Base-by-base conservation (phyloP, 2,888 invertebrate species). In the Linyphia triangularis region DNA sequence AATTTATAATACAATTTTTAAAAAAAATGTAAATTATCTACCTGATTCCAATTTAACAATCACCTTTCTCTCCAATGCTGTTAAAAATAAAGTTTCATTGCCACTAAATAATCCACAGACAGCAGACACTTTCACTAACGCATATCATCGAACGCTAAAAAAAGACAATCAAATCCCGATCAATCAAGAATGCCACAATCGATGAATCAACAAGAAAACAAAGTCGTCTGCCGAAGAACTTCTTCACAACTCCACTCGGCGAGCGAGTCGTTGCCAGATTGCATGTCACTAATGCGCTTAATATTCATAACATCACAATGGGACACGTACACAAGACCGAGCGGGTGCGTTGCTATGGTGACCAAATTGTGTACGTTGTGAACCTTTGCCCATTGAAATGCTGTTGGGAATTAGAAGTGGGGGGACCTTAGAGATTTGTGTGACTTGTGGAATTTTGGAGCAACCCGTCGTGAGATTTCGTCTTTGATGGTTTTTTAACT, bases 201-300 rank as follows among this genome's bases (percentile, higher is more conserved):
- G 72, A 63, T 37, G n/a, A 51, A 51, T 33, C 72, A 69, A 24
- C 28, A 72, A 67, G 51, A 85, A 85, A 78, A 78, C 70, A 33
- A 57, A n/a, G n/a, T 81, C 73, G 81, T 73, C 81, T 73, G 67
- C 43, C 67, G 65, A 78, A 65, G 70, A 43, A 78, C 85, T 77
- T 79, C 79, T 86, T 81, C 57, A 73, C 86, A 73, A 65, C 73
- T 28, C 79, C 37, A 73, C 86, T 81, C 73, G 51, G 19, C 86
- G 43, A 67, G 57, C 73, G 59, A 79, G 59, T 67, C 81, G 81
- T 86, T 86, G 79, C 86, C 81, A 81, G 86, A 86, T 86, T 86
- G 86, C 86, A 86, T 86, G 86, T 72, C 81, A 86, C 86, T 86
- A 86, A 86, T 75, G 81, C 59, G 81, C 79, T 86, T 86, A 86